Base-by-base conservation (phyloP, 2,888 invertebrate species). In the Xylota sylvarum region DNA sequence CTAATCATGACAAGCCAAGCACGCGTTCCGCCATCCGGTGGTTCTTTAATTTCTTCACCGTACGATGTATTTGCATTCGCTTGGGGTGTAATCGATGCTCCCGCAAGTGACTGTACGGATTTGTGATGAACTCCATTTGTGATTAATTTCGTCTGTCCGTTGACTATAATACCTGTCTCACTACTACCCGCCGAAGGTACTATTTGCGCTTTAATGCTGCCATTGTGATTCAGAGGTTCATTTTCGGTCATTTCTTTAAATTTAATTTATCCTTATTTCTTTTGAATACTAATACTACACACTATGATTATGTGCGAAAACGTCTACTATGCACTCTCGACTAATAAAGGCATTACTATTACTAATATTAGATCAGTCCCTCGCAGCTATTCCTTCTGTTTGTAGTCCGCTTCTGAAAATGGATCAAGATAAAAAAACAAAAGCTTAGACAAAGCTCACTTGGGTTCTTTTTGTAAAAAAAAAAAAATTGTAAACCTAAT, bases 1-100 rank as follows among this genome's bases (percentile, higher is more conserved):
- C 96, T 97, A 50, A 97, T 89, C 94, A 97, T 94, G 14, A 98
- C 96, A 82, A 96, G 92, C 95, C 96, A 97, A 0, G 97, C 97
- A 89, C 96, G 94, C 12, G 94, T 88, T 0, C 97, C 97, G 10
- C 97, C 97, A 92, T 97, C 96, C 0, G 96, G 95, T 23, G 95
- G 95, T 32, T 92, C 93, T 72, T 89, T 89, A 79, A 89, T 89
- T 60, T 89, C 90, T 14, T 84, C 89, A 72, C 89, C 89, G n/a
- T 46, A 48, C 12, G 73, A 30, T 7, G 12, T 37, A 14, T 17
- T 76, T 46, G 65, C 37, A 32, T 69, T 84, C 23, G 48, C 69
- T 62, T 43, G 35, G 2, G 80, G 40, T 30, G 62, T 12, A 10
- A 6, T 19, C 17, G 64, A 12, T 17, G 50, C 32, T 17, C 46